These are phyloP conservation scores for Microplitis manilae DNA, from an alignment of 2,888 invertebrate genomes.

Conservation along the genomic window DNA sequence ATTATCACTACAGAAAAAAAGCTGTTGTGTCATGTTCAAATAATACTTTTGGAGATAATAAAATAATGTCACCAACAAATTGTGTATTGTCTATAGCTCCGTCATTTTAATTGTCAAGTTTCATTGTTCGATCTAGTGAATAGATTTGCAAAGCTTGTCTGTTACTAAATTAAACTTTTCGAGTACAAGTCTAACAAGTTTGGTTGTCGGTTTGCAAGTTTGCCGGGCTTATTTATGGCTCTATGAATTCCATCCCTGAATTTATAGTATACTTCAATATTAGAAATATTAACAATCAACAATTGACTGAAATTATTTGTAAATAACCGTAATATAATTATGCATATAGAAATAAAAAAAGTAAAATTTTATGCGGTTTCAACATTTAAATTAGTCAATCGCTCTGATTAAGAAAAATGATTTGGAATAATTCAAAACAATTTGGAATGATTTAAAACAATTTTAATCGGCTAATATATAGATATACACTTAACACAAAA, in stretches of 20 bases:
- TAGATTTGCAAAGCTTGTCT: not conserved
- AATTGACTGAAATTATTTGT: too few relatives aligned
- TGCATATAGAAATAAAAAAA: too few relatives aligned
- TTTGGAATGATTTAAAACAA: too few relatives aligned
- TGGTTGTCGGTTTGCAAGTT: not conserved
- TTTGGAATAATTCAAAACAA: too few relatives aligned
- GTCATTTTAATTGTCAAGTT: not conserved
- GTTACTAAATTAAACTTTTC: not conserved
- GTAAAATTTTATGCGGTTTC: too few relatives aligned
- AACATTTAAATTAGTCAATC: too few relatives aligned
- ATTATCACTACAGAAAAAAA: not conserved
- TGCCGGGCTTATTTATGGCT: not conserved
- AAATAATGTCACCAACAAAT: not conserved
- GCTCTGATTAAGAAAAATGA: too few relatives aligned
- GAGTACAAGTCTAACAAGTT: not conserved
- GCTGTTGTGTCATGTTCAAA: not conserved
- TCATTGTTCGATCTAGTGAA: not conserved
- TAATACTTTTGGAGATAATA: not conserved
- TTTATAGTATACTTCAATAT: too few relatives aligned
- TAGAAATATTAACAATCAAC: too few relatives aligned
- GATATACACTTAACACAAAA: too few relatives aligned
- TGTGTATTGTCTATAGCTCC: not conserved
- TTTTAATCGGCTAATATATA: too few relatives aligned
- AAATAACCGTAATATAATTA: too few relatives aligned
- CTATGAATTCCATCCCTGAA: not conserved